Percentiles rank a stretch among this genome's conserved stretches.
Conservation (phyloP, 1,140 invertebrate species). For the Leptinotarsa undecemlineata region DNA sequence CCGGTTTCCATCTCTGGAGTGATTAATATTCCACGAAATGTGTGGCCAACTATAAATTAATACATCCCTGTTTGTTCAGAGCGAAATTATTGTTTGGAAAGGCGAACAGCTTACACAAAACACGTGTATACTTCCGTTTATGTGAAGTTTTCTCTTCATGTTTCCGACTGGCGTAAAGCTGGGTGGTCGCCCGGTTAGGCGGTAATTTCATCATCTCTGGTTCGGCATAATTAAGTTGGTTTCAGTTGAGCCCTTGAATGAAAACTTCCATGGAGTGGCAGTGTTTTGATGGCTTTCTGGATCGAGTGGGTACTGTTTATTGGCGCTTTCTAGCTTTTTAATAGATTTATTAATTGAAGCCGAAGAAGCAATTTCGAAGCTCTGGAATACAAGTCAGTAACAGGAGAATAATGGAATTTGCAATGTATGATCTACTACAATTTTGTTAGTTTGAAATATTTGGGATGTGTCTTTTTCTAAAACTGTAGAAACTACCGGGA, state of each 20-base stretch:
- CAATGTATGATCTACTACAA: no score
- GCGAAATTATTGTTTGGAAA: constrained; percentile 18
- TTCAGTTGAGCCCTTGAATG: not conserved
- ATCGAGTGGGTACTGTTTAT: no score
- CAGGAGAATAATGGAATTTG: no score
- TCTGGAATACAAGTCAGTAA: no score
- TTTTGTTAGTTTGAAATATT: no score
- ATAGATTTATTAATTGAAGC: no score
- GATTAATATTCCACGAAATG: constrained; percentile 4
- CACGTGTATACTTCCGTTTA: constrained; percentile 22
- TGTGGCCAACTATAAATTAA: constrained; percentile 16
- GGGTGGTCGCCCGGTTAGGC: constrained; percentile 9
- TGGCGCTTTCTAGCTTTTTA: no score
- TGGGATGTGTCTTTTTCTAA: no score
- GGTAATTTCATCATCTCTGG: constrained; percentile 13
- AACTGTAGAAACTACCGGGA: no score
- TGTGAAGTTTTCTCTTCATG: constrained; percentile 7
- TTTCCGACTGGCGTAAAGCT: constrained; percentile 16
- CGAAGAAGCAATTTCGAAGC: no score
- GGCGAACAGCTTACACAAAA: constrained; percentile 14
- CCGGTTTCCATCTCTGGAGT: not conserved
- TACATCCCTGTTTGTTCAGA: constrained; percentile 12
- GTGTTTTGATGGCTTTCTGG: not conserved
- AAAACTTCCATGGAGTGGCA: not conserved
- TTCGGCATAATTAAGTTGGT: constrained; percentile 5